A percentile compares a stretch with the other conserved stretches of the same genome.
Conservation (phyloP, 2,888 invertebrate genomes). For the Andrena trimmerana region DNA sequence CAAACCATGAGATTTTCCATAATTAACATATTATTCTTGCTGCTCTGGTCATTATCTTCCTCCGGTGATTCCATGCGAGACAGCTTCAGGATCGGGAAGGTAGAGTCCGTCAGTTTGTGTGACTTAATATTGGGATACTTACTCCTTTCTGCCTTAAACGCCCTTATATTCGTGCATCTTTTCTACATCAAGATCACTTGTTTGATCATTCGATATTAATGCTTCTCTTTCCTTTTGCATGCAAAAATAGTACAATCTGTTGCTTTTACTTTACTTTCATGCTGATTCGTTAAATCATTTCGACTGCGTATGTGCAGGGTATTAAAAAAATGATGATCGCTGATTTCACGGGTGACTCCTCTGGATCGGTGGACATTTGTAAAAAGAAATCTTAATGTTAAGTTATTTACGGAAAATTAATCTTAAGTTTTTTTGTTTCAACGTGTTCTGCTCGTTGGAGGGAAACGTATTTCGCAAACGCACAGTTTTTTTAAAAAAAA, state of each 20-base stretch:
- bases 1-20: conserved; percentile 31
- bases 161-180: conserved; percentile 82
- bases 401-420: no score
- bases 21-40: conserved; percentile 75
- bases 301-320: not conserved
- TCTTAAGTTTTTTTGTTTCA: no score
- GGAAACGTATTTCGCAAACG: no score
- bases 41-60: conserved; percentile 79
- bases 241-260: conserved; percentile 29
- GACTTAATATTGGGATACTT: conserved; percentile 84
- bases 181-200: conserved; percentile 65
- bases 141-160: conserved; percentile 83
- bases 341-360: no score
- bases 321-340: not conserved
- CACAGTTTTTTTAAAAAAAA: no score
- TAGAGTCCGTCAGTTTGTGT: conserved; percentile 89
- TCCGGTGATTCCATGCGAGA: conserved; percentile 72
- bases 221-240: conserved; percentile 65
- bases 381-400: no score
- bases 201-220: conserved; percentile 67
- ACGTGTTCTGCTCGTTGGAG: no score
- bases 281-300: conserved; percentile 28
- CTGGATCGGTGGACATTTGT: no score
- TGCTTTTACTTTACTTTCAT: conserved; percentile 30
- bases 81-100: conserved; percentile 92